Base-by-base conservation (phyloP, 2,888 invertebrate species). In the Rhogogaster chlorosoma region DNA sequence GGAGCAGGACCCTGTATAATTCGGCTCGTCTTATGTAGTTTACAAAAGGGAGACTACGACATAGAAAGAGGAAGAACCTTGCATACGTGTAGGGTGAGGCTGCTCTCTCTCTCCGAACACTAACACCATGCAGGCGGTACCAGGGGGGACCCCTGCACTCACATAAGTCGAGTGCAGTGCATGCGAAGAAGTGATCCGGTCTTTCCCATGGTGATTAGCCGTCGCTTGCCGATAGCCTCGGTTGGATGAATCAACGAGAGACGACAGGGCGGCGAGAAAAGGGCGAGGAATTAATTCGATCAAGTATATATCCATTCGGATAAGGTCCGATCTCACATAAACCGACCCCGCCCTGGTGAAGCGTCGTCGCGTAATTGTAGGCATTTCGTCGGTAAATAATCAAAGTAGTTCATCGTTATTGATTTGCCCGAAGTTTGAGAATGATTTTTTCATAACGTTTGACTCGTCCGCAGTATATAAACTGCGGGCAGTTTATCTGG, bases 171-270 rank as follows among this genome's bases (percentile, higher is more conserved):
- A 80, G 36, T 61, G 57, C 36, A 18, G 36, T 61, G 61, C 80
- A 80, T 80, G 80, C 80, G 61, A 80, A 80, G 80, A 57, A 80
- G 38, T 80, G 80, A 42, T 61, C 61, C 61, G 57, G 38, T 61
- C 80, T 80, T 87, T 87, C 87, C 86, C 87, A 87, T 87, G 87
- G 84, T 84, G 87, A 87, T 87, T 87, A 87, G 86, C n/a, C 83
- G 45, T 84, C 45, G 53, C 71, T 64, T 77, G 86, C 84, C 83
- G 83, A 86, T 80, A 80, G 85, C 71, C 80, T 71, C 70, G 77
- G 49, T 18, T 77, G 77, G 29, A 53, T 77, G 77, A 77, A 49
- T 77, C 77, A 77, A 49, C 77, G 77, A n/a, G 77, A 49, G 75
- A 53, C 18, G 26, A 71, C 22, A 26, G 45, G 73, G 73, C 53